Base-by-base conservation (phyloP, 2,888 invertebrate genomes). In the Oegoconia quadripuncta region DNA sequence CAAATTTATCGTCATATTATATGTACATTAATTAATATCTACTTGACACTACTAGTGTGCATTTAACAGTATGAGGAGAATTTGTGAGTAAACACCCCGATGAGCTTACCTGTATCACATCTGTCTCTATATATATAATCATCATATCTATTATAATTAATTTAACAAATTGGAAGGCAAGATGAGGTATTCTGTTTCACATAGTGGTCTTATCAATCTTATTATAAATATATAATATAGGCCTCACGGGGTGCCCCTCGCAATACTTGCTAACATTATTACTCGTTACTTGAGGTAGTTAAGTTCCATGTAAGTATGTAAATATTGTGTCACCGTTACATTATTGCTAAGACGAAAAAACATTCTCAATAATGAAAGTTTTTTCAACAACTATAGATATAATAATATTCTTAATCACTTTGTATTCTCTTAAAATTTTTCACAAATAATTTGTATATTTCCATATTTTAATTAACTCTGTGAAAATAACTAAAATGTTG, bases 241-340 rank as follows among this genome's bases (percentile, higher is more conserved):
- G 43, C 46, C 41, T 44, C 55, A 48, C 48, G 35, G 50, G 50
- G 52, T 47, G 48, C 58, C 57, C 50, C 59, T 61, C 70, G 70
- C 66, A 72, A 64, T 72, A 63, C 64, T 52, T 50, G 61, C 67
- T 68, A 67, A 69, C 56, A 54, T 65, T 78, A 80, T 73, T 70
- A 80, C 74, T 74, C 74, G 74, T 77, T 76, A 78, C 59, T 70
- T 86, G 86, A 87, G 86, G 86, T 87, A 87, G 86, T 76, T 83
- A 61, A 68, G 79, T 86, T 84, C 63, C 80, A 68, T 61, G n/a
- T n/a, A n/a, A n/a, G n/a, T n/a, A n/a, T n/a, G n/a, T n/a, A n/a
- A n/a, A 26, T 65, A 64, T 72, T 74, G 70, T 74, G 64, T 70
- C 67, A 74, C 64, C 66, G 61, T 64, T 64, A 61, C 59, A 65